phyloP scores from a whole-genome alignment of 2,888 invertebrate species.

The Dolomedes plantarius region DNA sequence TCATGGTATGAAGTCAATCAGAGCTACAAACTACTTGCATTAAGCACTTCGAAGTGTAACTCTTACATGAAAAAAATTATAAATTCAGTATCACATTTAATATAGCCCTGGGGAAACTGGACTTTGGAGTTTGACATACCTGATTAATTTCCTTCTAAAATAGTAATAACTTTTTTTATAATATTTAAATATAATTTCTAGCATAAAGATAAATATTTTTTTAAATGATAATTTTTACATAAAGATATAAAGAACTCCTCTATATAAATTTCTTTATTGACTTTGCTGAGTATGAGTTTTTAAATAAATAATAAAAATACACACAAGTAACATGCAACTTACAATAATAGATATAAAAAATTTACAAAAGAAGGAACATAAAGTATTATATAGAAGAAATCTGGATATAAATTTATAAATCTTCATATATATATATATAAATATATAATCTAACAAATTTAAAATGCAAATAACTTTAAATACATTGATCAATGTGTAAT shows the following conservation, averaged over 20 bases:
- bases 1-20: too few species aligned
- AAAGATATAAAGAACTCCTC: neutral
- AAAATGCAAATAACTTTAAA: constrained; percentile 6
- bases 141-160: neutral
- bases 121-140: too few species aligned
- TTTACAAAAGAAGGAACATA: constrained; percentile 14
- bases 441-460: neutral
- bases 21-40: too few species aligned
- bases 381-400: neutral
- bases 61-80: too few species aligned
- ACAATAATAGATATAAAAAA: neutral
- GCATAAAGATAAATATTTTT: neutral
- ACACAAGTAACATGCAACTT: neutral
- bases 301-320: neutral
- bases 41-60: too few species aligned
- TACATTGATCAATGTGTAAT: neutral
- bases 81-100: too few species aligned
- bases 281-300: neutral
- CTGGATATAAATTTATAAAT: constrained; percentile 7
- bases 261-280: neutral
- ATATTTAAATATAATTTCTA: neutral
- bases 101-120: too few species aligned
- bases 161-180: neutral
- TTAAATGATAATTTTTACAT: neutral
- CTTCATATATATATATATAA: neutral